Percentiles rank a stretch among this genome's conserved stretches.
Conservation (phyloP, 2,888 invertebrate species). For the Pandemis heparana region DNA sequence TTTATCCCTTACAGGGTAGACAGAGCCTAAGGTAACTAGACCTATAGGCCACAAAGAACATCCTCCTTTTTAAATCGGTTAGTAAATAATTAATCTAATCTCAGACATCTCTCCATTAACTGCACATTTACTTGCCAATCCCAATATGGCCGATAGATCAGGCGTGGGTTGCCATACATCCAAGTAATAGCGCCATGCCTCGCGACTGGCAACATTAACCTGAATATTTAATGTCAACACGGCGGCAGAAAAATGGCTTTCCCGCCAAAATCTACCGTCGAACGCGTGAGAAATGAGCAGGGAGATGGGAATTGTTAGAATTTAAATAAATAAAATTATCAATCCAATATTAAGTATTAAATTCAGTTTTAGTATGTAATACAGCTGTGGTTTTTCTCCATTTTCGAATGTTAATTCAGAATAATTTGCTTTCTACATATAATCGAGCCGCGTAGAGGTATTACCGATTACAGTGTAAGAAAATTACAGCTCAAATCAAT, state of each 20-base stretch:
- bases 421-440: no score
- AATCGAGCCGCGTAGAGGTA: no score
- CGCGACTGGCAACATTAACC: constrained; percentile 60
- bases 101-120: constrained; percentile 22
- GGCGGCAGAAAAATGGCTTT: constrained; percentile 50
- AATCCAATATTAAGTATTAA: not conserved
- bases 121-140: constrained; percentile 59
- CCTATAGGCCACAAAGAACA: no score
- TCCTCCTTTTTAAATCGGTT: not conserved
- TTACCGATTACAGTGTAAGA: no score
- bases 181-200: constrained; percentile 71
- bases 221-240: constrained; percentile 74
- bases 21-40: no score
- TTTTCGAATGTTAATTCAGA: no score
- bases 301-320: constrained; percentile 2
- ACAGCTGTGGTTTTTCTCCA: no score
- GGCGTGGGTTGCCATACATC: constrained; percentile 65
- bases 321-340: constrained; percentile 21
- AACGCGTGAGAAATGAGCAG: constrained; percentile 42
- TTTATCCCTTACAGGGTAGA: no score
- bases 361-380: no score
- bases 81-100: constrained; percentile 15
- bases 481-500: no score
- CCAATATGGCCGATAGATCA: constrained; percentile 78
- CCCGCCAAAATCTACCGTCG: constrained; percentile 50